Conservation (phyloP, 2,888 invertebrate species). For the Xylota sylvarum region DNA sequence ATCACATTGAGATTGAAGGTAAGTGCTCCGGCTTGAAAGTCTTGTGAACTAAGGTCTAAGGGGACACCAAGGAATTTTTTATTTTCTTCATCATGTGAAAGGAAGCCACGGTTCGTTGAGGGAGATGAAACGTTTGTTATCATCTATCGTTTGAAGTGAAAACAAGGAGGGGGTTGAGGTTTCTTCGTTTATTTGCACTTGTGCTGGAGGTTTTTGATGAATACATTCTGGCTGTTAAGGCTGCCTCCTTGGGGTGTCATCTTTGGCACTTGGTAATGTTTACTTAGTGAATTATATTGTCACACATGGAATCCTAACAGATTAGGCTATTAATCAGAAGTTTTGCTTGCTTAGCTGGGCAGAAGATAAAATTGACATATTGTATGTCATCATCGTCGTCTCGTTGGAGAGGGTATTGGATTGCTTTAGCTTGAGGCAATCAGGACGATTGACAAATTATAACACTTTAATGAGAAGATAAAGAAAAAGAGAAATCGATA, state of each 20-base stretch:
- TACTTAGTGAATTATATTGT: constrained; percentile 62
- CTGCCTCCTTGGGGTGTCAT: constrained; percentile 30
- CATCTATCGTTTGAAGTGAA: constrained; percentile 66
- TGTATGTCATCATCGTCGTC: neutral
- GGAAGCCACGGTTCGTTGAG: constrained; percentile 60
- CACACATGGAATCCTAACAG: constrained; percentile 51
- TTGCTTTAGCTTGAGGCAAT: constrained; percentile 9
- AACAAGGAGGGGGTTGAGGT: constrained; percentile 19
- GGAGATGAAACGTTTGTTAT: constrained; percentile 60
- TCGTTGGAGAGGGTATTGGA: constrained; percentile 18
- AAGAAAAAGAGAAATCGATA: neutral
- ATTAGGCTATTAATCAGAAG: constrained; percentile 56
- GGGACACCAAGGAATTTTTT: constrained; percentile 31
- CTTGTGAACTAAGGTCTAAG: constrained; percentile 1
- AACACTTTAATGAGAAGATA: constrained; percentile 23
- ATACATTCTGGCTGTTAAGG: constrained; percentile 9
- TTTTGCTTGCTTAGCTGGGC: constrained; percentile 33
- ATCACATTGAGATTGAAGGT: constrained; percentile 84
- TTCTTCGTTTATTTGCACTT: constrained; percentile 32
- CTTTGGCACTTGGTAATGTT: constrained; percentile 56
- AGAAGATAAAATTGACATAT: constrained; percentile 21
- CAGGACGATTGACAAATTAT: constrained; percentile 33
- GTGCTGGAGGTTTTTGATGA: constrained; percentile 41
- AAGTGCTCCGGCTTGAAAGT: constrained; percentile 54
- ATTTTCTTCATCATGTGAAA: constrained; percentile 45